phyloP scores from a whole-genome alignment of 2,888 invertebrate genomes.

The Tyria jacobaeae region DNA sequence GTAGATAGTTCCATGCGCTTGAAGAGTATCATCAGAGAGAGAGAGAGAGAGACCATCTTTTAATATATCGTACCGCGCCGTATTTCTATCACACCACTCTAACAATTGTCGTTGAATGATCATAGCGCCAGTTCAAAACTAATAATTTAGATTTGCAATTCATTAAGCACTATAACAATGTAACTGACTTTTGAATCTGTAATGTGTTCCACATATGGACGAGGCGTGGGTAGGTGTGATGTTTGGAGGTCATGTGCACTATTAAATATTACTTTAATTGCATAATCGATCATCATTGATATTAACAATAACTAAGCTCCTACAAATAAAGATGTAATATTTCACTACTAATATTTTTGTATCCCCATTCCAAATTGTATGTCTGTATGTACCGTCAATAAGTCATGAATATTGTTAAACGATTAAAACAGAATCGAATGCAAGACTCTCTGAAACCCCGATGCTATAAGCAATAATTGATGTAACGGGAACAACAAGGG shows the following conservation, averaged over 20 bases:
- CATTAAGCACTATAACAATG: constrained; percentile 35
- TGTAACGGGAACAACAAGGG: not conserved
- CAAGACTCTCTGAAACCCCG: not conserved
- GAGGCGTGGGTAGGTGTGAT: constrained; percentile 40
- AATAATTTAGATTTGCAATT: constrained; percentile 20
- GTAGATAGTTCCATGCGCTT: no score
- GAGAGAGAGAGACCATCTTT: no score
- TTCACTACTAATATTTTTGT: no score
- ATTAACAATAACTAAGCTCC: not conserved
- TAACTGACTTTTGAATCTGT: constrained; percentile 29
- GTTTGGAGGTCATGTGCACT: constrained; percentile 27
- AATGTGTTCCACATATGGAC: constrained; percentile 28
- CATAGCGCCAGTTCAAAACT: constrained; percentile 3
- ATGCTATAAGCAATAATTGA: not conserved
- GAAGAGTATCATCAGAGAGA: no score
- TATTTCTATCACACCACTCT: not conserved
- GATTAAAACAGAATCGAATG: not conserved
- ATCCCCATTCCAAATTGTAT: no score
- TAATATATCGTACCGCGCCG: no score
- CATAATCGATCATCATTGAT: constrained; percentile 1
- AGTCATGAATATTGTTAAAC: no score
- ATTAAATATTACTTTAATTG: not conserved
- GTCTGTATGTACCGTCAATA: no score
- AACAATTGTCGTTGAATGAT: constrained; percentile 1
- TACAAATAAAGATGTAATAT: not conserved